Evolutionary conservation across 2,113 vertebrate species (phyloP), one percentile per base, ranked within the genome.

Genomic region (Clarias macrocephalus): DNA sequence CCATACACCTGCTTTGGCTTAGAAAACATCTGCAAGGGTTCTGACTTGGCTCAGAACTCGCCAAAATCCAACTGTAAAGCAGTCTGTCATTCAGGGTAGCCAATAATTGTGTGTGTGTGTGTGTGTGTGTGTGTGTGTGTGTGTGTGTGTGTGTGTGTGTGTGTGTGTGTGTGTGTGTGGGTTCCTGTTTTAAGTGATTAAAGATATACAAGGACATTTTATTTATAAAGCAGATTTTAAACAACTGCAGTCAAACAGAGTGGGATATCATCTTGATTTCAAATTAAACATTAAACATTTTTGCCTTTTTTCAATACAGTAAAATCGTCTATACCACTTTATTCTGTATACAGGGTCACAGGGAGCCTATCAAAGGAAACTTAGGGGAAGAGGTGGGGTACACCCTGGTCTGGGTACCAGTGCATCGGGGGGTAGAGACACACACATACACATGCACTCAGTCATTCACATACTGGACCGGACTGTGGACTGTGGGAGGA

Each of bases 1-100:
- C 89, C 91, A 91, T 68, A 89, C 91, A 94, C 91, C 93, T 93
- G 93, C 92, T 83, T 86, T 80, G 87, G 80, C 88, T 88, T 86
- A 75, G 87, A 86, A 82, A 88, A 88, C 91, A 84, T 87, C 68
- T 84, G 87, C 86, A 92, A 88, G 86, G 66, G 59, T 83, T 79
- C n/a, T 81, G 62, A 68, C 30, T 68, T 80, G 85, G 60, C 76
- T 77, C 54, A 28, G 21, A 70, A 70, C 52, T 42, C 30, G 57
- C 48, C 10, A 52, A 66, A 65, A 68, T 66, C 62, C 59, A 65
- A 86, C 59, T 66, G 84, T 52, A 77, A 85, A 79, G 73, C 84
- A 63, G 57, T 52, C 72, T 77, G 73, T 79, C 84, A 65, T 77
- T 54, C 73, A 85, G 72, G 42, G 21, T 63, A 10, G 37, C 30